Evolutionary conservation across 2,797 vertebrate species (phyloP).

Genomic region (Enteromius argenteus): DNA sequence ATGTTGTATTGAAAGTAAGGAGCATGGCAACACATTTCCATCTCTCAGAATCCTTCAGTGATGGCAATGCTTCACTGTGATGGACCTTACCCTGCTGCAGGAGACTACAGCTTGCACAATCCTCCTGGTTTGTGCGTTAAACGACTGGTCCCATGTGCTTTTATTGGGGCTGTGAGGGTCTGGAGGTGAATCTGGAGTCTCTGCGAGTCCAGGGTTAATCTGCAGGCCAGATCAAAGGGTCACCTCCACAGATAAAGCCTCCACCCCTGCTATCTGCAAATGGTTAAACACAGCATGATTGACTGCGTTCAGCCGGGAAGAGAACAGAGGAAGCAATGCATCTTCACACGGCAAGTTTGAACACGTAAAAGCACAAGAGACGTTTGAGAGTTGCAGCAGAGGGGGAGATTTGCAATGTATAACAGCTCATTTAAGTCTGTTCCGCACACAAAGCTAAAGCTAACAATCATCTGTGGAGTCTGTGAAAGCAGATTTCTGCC

Average conservation of each 20-base stretch:
- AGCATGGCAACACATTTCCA: background rate
- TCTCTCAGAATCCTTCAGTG: background rate
- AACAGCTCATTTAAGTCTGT: background rate
- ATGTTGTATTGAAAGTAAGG: too few relatives aligned
- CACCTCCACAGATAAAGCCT: slow-evolving; percentile 77
- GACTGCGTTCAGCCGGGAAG: background rate
- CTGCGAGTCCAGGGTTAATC: slow-evolving; percentile 75
- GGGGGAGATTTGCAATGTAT: background rate
- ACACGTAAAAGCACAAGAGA: background rate
- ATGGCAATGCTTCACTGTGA: background rate
- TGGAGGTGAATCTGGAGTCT: slow-evolving; percentile 39
- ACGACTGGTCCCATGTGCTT: slow-evolving; percentile 50
- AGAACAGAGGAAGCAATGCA: background rate
- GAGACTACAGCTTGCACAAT: slow-evolving; percentile 7
- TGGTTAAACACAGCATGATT: slow-evolving; percentile 78
- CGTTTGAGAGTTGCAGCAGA: background rate
- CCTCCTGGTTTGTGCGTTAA: slow-evolving; percentile 33
- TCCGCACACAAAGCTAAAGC: background rate
- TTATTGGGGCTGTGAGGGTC: slow-evolving; percentile 55
- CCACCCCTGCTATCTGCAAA: slow-evolving; percentile 71
- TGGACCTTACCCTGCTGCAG: slow-evolving; percentile 10
- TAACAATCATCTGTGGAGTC: slow-evolving; percentile 3
- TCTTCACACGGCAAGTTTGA: background rate
- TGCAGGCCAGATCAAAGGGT: slow-evolving; percentile 77
- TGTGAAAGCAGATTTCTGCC: background rate